These are phyloP conservation scores for Acanthochromis polyacanthus DNA, from an alignment of 2,113 vertebrate genomes.

Conservation along the genomic window DNA sequence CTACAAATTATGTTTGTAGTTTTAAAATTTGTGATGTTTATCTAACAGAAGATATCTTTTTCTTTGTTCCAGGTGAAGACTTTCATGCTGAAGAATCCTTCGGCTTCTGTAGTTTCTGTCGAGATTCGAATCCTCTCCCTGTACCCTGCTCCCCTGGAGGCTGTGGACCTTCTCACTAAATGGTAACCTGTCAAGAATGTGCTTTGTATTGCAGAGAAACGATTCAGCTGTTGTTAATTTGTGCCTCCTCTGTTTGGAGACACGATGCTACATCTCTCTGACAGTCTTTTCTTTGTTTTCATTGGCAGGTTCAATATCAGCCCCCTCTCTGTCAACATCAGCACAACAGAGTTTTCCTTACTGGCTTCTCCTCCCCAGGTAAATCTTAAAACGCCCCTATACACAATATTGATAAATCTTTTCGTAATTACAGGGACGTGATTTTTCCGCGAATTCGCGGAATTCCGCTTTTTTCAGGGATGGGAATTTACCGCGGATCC, in stretches of 20 bases:
- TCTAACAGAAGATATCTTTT: not conserved
- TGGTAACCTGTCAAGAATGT: slow-evolving; percentile 83
- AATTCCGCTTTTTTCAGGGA: no score
- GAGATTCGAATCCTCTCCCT: slow-evolving; percentile 91
- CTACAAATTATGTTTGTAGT: not conserved
- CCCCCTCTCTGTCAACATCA: slow-evolving; percentile 90
- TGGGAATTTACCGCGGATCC: no score
- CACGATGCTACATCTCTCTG: not conserved
- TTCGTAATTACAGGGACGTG: no score
- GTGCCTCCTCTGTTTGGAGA: not conserved
- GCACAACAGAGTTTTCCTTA: slow-evolving; percentile 92
- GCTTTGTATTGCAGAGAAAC: not conserved
- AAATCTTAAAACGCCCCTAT: slow-evolving; percentile 20
- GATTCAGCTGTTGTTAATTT: not conserved
- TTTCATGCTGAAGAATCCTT: slow-evolving; percentile 93
- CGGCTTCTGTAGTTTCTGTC: slow-evolving; percentile 89
- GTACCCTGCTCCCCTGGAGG: slow-evolving; percentile 91
- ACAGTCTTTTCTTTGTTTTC: slow-evolving; percentile 54
- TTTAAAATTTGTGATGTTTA: not conserved
- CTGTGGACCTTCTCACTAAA: slow-evolving; percentile 90
- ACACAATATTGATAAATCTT: not conserved
- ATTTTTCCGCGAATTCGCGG: no score
- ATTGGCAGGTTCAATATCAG: slow-evolving; percentile 91
- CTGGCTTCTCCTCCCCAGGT: slow-evolving; percentile 77
- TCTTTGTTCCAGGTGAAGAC: slow-evolving; percentile 87